phyloP scores from a whole-genome alignment of 2,113 vertebrate genomes.

The Poicephalus meyeri region DNA sequence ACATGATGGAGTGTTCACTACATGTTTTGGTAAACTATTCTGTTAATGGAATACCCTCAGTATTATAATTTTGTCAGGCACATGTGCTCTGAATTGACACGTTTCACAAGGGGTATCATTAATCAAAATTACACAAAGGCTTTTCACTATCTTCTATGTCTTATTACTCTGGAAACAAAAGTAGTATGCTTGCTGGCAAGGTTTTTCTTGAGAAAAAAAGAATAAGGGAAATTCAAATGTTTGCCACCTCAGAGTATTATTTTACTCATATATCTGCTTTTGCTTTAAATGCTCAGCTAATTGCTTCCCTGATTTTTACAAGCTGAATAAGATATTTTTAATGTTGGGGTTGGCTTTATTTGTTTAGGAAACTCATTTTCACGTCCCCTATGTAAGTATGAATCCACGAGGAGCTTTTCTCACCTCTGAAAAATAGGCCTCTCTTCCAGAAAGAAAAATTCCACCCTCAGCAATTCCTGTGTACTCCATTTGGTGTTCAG shows the following conservation, averaged over 20 bases:
- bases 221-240: background rate
- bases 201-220: background rate
- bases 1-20: background rate
- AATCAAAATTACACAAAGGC: background rate
- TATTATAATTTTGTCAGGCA: background rate
- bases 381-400: background rate
- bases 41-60: background rate
- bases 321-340: background rate
- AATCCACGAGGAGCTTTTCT: conserved; percentile 18
- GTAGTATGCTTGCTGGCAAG: background rate
- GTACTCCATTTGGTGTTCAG: background rate
- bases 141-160: background rate
- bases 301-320: background rate
- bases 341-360: background rate
- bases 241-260: background rate
- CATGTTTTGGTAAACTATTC: background rate
- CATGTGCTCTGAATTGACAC: background rate
- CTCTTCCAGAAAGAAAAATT: conserved; percentile 20
- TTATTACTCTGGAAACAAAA: background rate
- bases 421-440: background rate
- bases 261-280: background rate
- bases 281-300: background rate
- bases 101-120: background rate
- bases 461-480: background rate
- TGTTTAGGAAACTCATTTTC: background rate